phyloP scores from a whole-genome alignment of 2,888 invertebrate species.

The Diaphora mendica region DNA sequence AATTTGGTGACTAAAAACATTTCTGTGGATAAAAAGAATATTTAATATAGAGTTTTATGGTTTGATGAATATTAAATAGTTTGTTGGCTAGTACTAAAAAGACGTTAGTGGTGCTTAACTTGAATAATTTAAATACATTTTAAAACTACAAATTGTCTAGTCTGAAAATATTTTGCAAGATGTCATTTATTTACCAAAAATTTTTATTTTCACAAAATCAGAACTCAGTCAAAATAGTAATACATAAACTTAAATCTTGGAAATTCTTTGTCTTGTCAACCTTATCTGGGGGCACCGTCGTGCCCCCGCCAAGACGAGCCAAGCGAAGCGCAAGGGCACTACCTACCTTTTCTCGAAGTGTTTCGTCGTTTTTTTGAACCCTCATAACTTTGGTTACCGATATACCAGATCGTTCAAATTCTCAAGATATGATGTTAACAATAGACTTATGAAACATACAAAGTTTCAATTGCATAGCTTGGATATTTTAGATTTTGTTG shows the following conservation, averaged over 20 bases:
- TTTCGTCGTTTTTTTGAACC: too few species aligned
- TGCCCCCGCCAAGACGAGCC: too few species aligned
- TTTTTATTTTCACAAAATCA: background rate
- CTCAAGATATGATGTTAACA: too few species aligned
- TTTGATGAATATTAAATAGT: slow-evolving; percentile 26
- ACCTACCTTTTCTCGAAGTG: too few species aligned
- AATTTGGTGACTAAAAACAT: slow-evolving; percentile 46
- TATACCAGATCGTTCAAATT: too few species aligned
- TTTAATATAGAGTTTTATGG: slow-evolving; percentile 30
- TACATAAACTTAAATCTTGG: background rate
- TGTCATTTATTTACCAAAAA: background rate
- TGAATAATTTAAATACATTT: background rate
- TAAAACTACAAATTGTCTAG: background rate
- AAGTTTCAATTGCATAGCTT: too few species aligned
- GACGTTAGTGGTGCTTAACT: background rate
- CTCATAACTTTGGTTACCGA: too few species aligned
- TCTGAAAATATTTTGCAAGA: background rate
- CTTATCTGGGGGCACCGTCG: too few species aligned
- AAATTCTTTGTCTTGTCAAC: background rate
- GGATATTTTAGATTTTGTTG: too few species aligned
- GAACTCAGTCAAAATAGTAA: background rate
- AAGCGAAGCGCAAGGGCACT: too few species aligned
- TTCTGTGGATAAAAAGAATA: slow-evolving; percentile 33
- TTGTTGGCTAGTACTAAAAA: background rate
- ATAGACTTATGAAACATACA: too few species aligned